Evolutionary conservation across 2,113 vertebrate species (phyloP).

Genomic region (Glaucomys volans): DNA sequence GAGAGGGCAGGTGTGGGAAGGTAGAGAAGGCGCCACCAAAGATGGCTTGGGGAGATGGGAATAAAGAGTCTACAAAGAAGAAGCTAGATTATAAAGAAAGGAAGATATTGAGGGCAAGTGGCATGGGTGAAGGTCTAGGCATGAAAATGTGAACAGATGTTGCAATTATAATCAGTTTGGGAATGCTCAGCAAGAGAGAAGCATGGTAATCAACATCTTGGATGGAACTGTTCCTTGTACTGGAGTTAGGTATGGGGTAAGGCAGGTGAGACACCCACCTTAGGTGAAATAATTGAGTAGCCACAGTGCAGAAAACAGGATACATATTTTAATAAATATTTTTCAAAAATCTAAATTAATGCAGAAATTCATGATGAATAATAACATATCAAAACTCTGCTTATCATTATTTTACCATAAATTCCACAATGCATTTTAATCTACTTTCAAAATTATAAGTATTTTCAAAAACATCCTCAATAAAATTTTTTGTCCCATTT

Average conservation of each 20-base stretch:
- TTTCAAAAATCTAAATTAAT: constrained; percentile 31
- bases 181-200: neutral
- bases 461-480: neutral
- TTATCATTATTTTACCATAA: neutral
- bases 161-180: neutral
- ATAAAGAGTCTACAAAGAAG: neutral
- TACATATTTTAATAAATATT: neutral
- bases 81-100: neutral
- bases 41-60: neutral
- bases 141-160: neutral
- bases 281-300: neutral
- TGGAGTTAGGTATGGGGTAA: neutral
- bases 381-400: neutral
- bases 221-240: neutral
- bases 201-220: neutral
- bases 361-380: neutral
- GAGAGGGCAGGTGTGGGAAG: constrained; percentile 15
- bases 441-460: neutral
- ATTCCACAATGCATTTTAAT: neutral
- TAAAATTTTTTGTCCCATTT: neutral
- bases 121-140: neutral
- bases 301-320: neutral
- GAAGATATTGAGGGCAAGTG: fast-evolving
- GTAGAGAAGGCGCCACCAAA: neutral
- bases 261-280: neutral